phyloP scores from a whole-genome alignment of 2,888 invertebrate genomes.

The Siphlonurus alternatus region DNA sequence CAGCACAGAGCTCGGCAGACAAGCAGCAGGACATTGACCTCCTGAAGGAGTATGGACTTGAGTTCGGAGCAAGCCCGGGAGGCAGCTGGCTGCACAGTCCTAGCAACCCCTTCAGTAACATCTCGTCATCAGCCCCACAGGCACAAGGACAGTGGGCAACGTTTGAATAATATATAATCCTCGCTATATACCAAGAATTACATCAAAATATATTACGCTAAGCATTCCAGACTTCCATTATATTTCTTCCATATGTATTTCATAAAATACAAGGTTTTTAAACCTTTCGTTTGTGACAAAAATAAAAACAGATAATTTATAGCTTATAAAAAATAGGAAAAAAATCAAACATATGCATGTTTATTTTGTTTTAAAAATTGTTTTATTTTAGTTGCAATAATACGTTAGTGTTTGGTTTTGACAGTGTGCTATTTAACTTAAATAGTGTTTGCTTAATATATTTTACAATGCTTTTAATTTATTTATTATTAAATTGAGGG shows the following conservation, averaged over 20 bases:
- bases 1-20: slow-evolving; percentile 14
- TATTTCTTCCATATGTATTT: background rate
- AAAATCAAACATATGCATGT: no score
- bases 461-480: no score
- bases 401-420: no score
- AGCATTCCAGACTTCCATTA: background rate
- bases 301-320: no score
- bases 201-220: background rate
- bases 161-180: background rate
- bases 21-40: slow-evolving; percentile 39
- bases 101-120: background rate
- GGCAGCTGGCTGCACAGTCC: background rate
- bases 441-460: no score
- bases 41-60: slow-evolving; percentile 49
- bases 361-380: no score
- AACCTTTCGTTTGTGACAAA: no score
- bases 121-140: background rate
- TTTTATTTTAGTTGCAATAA: no score
- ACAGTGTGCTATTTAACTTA: no score
- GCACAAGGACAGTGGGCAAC: background rate
- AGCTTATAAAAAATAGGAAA: no score
- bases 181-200: background rate
- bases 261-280: no score
- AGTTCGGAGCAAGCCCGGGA: slow-evolving; percentile 30
- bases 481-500: no score